Evolutionary conservation across 2,888 invertebrate genomes (phyloP), one percentile per base, ranked within the genome.

Genomic region (Gandaritis pyraliata): DNA sequence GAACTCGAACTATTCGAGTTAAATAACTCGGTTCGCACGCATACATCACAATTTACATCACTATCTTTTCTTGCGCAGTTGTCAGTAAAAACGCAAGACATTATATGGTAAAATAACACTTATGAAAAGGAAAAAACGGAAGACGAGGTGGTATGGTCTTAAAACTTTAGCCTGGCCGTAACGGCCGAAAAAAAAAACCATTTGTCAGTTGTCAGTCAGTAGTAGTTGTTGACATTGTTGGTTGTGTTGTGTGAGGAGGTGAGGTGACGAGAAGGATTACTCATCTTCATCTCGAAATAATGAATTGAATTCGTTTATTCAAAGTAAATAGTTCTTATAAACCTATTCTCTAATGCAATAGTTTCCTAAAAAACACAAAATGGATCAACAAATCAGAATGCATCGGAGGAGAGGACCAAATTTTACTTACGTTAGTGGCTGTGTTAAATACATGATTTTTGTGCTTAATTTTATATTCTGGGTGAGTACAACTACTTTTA

Each of bases 361-460:
- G 36, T 13, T 18, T 13, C 33, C 38, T 15, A 11, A 46, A 39
- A 29, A 51, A 51, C 49, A 38, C 38, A 66, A 61, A 64, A 69
- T 72, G 69, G 64, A 67, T 61, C 71, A 69, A 55, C 59, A 69
- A 69, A 62, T 70, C 61, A 93, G 87, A 80, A 93, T 93, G 93
- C 94, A 94, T 78, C 92, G 94, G 53, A 93, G 95, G 70, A 92
- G 95, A 74, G 94, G 93, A 74, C 93, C 95, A 75, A 95, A 95
- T 87, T 96, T 95, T 80, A 96, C 96, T 1, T 96, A 96, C 81
- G 96, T 97, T 76, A 97, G 96, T 86, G 95, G 96, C 51, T 96
- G 96, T 87, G 96, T 97, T 52, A 98, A 97, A 89, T 98, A 97
- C 85, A 95, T 96, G 91, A 96, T 98, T 86, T 97, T 97, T 89